Percentiles rank a stretch among this genome's conserved stretches.
Evolutionary conservation across 2,797 vertebrate genomes (phyloP).

Genomic region (Pangasius krempfi): DNA sequence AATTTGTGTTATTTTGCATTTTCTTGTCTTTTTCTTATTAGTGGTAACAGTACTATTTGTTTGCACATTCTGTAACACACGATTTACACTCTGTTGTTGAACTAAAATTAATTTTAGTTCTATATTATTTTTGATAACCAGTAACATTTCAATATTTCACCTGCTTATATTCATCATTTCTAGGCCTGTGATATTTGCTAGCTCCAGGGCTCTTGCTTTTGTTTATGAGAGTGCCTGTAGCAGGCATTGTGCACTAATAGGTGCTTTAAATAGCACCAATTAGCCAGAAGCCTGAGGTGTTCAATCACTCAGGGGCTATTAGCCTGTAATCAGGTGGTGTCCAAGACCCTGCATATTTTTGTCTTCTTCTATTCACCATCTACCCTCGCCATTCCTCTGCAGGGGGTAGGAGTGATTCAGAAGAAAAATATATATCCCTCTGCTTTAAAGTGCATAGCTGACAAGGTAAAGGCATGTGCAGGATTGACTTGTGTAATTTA

Average conservation of each 20-base stretch:
- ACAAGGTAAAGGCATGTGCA: slow-evolving; percentile 66
- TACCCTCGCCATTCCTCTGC: slow-evolving; percentile 72
- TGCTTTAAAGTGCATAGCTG: slow-evolving; percentile 74
- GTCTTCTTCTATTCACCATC: slow-evolving; percentile 72
- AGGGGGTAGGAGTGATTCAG: slow-evolving; percentile 76
- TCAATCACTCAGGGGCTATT: slow-evolving; percentile 99
- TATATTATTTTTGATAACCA: not conserved
- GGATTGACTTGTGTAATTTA: slow-evolving; percentile 74
- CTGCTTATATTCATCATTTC: slow-evolving; percentile 13
- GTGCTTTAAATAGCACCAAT: slow-evolving; percentile 97
- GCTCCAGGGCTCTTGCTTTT: slow-evolving; percentile 73
- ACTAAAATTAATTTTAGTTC: not conserved
- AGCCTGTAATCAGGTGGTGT: slow-evolving; percentile 87
- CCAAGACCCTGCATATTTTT: slow-evolving; percentile 79
- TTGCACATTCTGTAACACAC: not conserved
- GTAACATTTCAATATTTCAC: not conserved
- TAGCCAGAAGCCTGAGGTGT: slow-evolving; percentile 98
- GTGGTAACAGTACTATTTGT: not conserved
- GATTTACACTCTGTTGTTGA: not conserved
- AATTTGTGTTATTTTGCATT: not conserved
- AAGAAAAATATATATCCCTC: slow-evolving; percentile 74
- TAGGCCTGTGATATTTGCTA: slow-evolving; percentile 32
- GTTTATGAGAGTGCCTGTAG: slow-evolving; percentile 94
- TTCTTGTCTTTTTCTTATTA: not conserved
- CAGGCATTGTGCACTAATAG: slow-evolving; percentile 98